Base-by-base conservation (phyloP, 2,797 vertebrate genomes). In the Falco cherrug region DNA sequence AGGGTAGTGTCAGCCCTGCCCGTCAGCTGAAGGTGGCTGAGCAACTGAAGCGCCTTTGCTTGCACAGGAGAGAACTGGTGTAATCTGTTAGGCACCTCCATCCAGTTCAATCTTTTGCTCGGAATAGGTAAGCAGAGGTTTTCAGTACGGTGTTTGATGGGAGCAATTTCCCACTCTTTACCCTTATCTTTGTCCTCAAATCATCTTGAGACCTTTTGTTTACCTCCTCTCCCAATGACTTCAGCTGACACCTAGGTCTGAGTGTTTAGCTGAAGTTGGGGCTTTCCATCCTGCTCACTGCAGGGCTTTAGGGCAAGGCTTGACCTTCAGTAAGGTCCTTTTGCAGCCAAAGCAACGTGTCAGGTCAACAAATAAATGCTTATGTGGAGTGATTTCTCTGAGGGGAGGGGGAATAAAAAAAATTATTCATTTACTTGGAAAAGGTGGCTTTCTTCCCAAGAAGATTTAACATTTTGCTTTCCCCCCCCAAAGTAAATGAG, bases 21-120 rank as follows among this genome's bases (percentile, higher is more conserved):
- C 0, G 0, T 47, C 54, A 48, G 1, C 54, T 65, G 6, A 50
- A 47, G 22, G 0, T 51, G 51, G 43, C 50, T 68, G 13, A 75
- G 35, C 17, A 82, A 45, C 51, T 37, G 3, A 54, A 70, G 15
- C n/a, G 33, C 16, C 82, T 59, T 63, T 64, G 25, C 51, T 81
- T 84, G 16, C 43, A 17, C 2, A 7, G 59, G 74, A 69, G 12
- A 28, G 24, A 84, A 15, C 18, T 3, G 1, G 6, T 11, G 10
- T 59, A 35, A 59, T 37, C 29, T 48, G 7, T 74, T 80, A 33
- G 13, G 64, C 24, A 19, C 14, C 25, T 83, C 12, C 9, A 10
- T 29, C 6, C 8, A 50, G 11, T 50, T 54, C 67, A 51, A 5
- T 41, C 10, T 43, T 78, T 85, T n/a, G n/a, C 35, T 68, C 37